Evolutionary conservation across 2,113 vertebrate genomes (phyloP).

Genomic region (Agelaius phoeniceus): DNA sequence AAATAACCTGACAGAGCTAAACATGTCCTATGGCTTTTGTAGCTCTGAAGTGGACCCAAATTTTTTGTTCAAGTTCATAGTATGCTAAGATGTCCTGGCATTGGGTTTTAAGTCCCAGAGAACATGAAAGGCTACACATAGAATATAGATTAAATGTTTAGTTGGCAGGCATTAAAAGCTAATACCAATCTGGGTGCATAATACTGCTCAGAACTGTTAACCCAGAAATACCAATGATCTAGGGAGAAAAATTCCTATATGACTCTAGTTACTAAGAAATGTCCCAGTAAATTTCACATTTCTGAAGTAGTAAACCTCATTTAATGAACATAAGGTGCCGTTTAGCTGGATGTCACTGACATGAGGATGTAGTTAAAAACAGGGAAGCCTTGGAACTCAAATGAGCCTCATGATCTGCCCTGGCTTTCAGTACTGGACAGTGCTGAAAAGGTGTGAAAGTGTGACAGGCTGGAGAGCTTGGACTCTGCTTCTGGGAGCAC

Average conservation of each 20-base stretch:
- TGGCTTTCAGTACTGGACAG: not conserved
- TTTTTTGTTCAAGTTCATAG: not conserved
- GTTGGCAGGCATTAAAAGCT: not conserved
- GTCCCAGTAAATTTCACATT: not conserved
- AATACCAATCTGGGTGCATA: not conserved
- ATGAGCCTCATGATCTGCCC: not conserved
- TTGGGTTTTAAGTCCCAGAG: not conserved
- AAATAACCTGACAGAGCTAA: constrained; percentile 18
- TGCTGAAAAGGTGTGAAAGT: not conserved
- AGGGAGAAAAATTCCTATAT: not conserved
- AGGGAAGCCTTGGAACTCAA: not conserved
- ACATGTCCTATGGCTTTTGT: not conserved
- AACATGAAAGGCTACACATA: not conserved
- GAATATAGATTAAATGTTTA: not conserved
- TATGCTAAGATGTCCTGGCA: not conserved
- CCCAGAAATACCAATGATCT: not conserved
- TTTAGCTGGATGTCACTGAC: not conserved
- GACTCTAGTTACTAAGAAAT: not conserved
- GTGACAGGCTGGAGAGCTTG: not conserved
- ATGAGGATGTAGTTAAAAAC: not conserved
- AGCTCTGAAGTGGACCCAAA: not conserved
- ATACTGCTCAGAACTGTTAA: not conserved
- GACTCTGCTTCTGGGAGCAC: not conserved
- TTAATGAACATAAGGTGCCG: not conserved
- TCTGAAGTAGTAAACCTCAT: not conserved